Percentiles rank a stretch among this genome's conserved stretches.
phyloP scores from a whole-genome alignment of 2,113 vertebrate genomes.

The Dasyurus viverrinus region DNA sequence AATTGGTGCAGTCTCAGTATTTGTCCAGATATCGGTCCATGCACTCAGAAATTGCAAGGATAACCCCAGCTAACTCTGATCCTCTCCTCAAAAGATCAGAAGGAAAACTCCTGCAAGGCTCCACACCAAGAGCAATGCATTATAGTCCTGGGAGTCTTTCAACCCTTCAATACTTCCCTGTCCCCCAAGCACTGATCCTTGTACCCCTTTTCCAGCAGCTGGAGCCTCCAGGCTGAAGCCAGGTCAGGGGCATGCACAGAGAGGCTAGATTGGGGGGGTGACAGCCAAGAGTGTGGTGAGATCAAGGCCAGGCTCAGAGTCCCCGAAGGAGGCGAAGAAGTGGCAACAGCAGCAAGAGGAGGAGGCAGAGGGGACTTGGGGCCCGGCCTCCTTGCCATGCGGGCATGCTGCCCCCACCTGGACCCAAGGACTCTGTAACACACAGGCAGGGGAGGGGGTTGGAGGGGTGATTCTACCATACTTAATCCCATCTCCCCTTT shows the following conservation, averaged over 20 bases:
- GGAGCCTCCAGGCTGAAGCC: background rate
- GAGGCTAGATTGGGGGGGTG: conserved; percentile 35
- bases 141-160: background rate
- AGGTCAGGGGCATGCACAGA: background rate
- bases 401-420: conserved; percentile 70
- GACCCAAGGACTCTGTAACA: conserved; percentile 63
- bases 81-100: background rate
- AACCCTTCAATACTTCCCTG: background rate
- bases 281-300: background rate
- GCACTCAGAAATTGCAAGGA: background rate
- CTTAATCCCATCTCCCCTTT: background rate
- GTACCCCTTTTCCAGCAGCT: background rate
- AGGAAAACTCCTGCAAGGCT: background rate
- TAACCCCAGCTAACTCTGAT: background rate
- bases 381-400: conserved; percentile 63
- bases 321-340: conserved; percentile 73
- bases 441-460: background rate
- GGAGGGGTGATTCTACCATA: background rate
- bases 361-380: conserved; percentile 72
- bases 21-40: background rate
- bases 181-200: background rate
- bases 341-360: conserved; percentile 73
- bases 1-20: background rate
- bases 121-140: background rate
- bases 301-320: conserved; percentile 55